Evolutionary conservation across 2,113 vertebrate genomes (phyloP).

Genomic region (Ondatra zibethicus): DNA sequence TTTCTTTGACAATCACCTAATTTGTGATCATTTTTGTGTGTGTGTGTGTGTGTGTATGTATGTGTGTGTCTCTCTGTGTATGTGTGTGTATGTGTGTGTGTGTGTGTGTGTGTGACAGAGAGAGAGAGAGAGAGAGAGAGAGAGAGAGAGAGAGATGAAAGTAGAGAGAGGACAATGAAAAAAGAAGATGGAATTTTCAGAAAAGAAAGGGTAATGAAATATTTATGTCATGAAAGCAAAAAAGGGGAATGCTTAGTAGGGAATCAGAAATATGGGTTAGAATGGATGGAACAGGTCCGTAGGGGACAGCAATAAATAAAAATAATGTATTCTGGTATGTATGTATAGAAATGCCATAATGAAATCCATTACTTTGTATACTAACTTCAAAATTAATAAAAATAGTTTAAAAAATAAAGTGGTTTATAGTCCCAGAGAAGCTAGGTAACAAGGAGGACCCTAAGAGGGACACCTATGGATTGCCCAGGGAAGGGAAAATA

Average conservation of each 20-base stretch:
- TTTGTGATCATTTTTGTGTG: not conserved
- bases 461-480: too few relatives aligned
- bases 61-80: too few relatives aligned
- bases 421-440: not conserved
- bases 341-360: not conserved
- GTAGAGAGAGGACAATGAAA: not conserved
- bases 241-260: not conserved
- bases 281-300: not conserved
- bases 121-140: too few relatives aligned
- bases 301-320: not conserved
- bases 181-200: not conserved
- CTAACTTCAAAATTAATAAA: not conserved
- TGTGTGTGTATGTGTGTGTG: not conserved
- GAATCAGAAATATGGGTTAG: not conserved
- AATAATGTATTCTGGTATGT: not conserved
- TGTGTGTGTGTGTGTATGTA: too few relatives aligned
- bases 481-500: too few relatives aligned
- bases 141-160: too few relatives aligned
- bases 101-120: not conserved
- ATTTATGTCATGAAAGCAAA: not conserved
- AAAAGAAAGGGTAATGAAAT: not conserved
- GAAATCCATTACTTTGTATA: not conserved
- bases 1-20: not conserved
- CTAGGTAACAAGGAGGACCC: too few relatives aligned
- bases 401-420: not conserved